Conservation (phyloP, 2,888 invertebrate species). For the Melieria picta region DNA sequence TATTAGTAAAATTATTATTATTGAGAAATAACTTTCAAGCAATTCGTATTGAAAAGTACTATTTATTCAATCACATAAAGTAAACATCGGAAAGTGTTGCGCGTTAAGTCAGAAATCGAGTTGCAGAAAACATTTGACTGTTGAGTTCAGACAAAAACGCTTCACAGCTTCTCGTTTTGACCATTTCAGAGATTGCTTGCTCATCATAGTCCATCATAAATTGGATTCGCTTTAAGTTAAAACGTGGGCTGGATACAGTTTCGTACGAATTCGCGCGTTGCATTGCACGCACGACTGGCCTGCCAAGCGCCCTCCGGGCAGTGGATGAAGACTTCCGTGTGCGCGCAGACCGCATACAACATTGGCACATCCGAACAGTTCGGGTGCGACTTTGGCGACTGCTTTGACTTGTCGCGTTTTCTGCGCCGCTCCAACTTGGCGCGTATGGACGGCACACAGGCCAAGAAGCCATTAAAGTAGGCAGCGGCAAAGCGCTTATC, state of each 20-base stretch:
- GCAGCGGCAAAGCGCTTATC: constrained; percentile 10
- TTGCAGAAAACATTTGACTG: too few relatives aligned
- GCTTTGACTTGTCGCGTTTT: neutral
- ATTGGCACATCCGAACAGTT: constrained; percentile 16
- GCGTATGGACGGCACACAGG: constrained; percentile 11
- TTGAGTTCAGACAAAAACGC: too few relatives aligned
- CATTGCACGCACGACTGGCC: constrained; percentile 13
- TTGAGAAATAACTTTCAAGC: too few relatives aligned
- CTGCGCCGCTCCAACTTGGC: neutral
- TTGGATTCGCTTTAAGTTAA: neutral
- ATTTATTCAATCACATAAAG: too few relatives aligned
- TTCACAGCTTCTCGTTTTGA: too few relatives aligned
- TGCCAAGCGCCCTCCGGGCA: constrained; percentile 20
- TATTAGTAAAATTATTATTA: too few relatives aligned
- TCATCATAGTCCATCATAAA: too few relatives aligned
- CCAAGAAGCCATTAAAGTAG: constrained; percentile 19
- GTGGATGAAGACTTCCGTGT: constrained; percentile 16
- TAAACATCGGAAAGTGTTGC: too few relatives aligned
- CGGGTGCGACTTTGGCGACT: neutral
- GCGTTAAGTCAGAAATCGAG: too few relatives aligned
- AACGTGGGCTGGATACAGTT: constrained; percentile 4
- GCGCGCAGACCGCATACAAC: constrained; percentile 25
- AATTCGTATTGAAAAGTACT: too few relatives aligned
- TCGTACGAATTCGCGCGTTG: constrained; percentile 15
- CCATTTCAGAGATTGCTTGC: too few relatives aligned